These are phyloP conservation scores for Himantopus leucocephalus DNA, from an alignment of 2,113 vertebrate genomes.

Conservation along the genomic window DNA sequence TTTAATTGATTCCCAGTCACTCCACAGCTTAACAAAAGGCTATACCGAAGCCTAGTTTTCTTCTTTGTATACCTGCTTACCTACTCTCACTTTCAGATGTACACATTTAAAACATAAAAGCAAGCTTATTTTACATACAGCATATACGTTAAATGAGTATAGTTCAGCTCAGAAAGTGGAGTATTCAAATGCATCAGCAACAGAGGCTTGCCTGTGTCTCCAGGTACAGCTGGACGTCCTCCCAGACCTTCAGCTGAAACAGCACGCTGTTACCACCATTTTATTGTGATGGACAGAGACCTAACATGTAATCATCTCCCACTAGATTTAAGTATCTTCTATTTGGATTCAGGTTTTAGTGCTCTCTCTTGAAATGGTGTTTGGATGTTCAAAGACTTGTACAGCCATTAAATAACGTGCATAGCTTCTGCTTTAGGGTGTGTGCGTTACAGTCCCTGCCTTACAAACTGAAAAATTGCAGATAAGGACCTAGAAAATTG, in stretches of 20 bases:
- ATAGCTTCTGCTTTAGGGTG: not conserved
- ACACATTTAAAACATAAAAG: not conserved
- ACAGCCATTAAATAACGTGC: not conserved
- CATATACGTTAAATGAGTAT: accelerated
- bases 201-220: not conserved
- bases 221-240: not conserved
- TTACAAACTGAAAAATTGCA: not conserved
- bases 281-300: not conserved
- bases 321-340: not conserved
- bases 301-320: not conserved
- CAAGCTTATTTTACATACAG: not conserved
- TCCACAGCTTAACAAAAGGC: not conserved
- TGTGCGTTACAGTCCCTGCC: not conserved
- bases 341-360: not conserved
- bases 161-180: not conserved
- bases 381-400: not conserved
- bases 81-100: not conserved
- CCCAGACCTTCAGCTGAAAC: not conserved
- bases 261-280: not conserved
- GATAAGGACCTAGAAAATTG: not conserved
- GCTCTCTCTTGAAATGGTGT: not conserved
- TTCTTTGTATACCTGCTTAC: not conserved
- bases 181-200: not conserved
- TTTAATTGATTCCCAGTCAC: conserved; percentile 48
- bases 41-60: not conserved